Evolutionary conservation across 2,888 invertebrate species (phyloP).

Genomic region (Kuschelorhynchus macadamiae): DNA sequence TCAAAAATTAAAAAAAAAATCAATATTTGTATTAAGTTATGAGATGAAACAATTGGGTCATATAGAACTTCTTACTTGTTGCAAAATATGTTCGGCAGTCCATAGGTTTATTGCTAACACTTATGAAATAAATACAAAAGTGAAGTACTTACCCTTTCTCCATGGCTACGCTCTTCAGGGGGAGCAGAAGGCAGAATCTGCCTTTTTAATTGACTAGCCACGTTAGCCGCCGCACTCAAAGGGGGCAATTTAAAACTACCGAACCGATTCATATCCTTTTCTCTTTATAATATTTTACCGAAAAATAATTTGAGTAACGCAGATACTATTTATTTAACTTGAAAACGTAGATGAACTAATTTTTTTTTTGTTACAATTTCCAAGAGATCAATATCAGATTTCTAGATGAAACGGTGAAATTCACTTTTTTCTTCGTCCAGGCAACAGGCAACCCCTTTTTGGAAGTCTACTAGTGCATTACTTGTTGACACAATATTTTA

Average conservation of each 20-base stretch:
- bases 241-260: conserved; percentile 80
- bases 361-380: background rate
- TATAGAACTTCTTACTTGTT: too few species aligned
- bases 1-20: too few species aligned
- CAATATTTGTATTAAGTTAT: too few species aligned
- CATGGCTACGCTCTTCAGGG: conserved; percentile 39
- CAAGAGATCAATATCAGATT: conserved; percentile 28
- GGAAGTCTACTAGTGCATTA: background rate
- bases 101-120: too few species aligned
- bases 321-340: background rate
- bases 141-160: conserved; percentile 52
- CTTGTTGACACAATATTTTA: background rate
- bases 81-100: too few species aligned
- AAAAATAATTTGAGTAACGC: too few species aligned
- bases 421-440: background rate
- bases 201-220: conserved; percentile 86
- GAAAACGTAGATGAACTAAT: background rate
- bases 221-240: conserved; percentile 82
- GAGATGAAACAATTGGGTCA: too few species aligned
- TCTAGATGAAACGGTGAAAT: conserved; percentile 13
- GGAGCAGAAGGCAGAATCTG: conserved; percentile 79
- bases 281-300: background rate
- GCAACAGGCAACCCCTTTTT: conserved; percentile 16
- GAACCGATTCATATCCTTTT: conserved; percentile 73
- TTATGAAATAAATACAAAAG: too few species aligned